phyloP scores from a whole-genome alignment of 2,113 vertebrate genomes.

The Silurus meridionalis region DNA sequence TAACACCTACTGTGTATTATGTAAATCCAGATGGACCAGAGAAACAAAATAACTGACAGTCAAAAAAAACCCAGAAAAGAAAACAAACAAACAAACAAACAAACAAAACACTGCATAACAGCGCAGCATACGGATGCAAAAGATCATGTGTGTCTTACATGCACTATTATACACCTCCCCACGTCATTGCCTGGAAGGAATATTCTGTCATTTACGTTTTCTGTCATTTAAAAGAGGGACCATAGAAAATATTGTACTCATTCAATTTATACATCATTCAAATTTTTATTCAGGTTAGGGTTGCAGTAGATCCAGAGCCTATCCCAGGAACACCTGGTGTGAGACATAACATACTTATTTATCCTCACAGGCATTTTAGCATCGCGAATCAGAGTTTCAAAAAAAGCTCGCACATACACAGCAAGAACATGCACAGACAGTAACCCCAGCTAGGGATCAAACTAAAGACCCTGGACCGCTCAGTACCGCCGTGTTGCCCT shows the following conservation, averaged over 20 bases:
- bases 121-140: background rate
- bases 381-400: background rate
- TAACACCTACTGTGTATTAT: slow-evolving; percentile 23
- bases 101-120: background rate
- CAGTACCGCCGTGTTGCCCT: background rate
- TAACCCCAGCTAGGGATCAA: background rate
- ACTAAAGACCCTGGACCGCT: background rate
- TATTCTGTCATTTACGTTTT: background rate
- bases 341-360: background rate
- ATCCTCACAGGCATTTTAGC: background rate
- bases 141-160: background rate
- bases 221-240: no score
- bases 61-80: background rate
- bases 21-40: slow-evolving; percentile 17
- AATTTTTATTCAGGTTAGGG: background rate
- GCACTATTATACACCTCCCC: background rate
- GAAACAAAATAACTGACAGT: background rate
- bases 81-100: background rate
- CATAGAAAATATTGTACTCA: background rate
- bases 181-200: background rate
- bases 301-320: background rate
- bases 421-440: background rate
- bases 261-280: background rate
- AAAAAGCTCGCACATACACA: background rate
- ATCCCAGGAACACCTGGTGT: background rate